Percentiles rank a stretch among this genome's conserved stretches.
Evolutionary conservation across 2,113 vertebrate genomes (phyloP).

Genomic region (Steatornis caripensis): DNA sequence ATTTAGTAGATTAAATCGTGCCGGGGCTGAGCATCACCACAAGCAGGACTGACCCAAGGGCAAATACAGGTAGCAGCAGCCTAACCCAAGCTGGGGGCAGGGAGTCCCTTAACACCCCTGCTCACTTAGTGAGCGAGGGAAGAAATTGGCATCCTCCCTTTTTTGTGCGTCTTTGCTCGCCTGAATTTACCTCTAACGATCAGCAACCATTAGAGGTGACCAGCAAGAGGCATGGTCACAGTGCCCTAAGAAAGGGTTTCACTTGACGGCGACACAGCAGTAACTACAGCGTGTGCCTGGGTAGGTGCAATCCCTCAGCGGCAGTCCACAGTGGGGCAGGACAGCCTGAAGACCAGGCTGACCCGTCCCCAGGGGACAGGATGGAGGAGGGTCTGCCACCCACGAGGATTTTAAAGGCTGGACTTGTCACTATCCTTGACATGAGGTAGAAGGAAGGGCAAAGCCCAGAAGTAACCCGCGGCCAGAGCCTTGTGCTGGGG

Average conservation of each 20-base stretch:
- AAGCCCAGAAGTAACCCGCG: not conserved
- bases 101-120: not conserved
- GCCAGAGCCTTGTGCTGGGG: fast-evolving
- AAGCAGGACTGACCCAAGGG: not conserved
- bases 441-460: not conserved
- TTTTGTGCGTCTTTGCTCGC: not conserved
- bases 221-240: not conserved
- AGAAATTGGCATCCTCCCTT: not conserved
- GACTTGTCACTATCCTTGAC: not conserved
- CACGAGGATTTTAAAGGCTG: not conserved
- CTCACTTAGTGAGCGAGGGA: not conserved
- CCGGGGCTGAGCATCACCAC: not conserved
- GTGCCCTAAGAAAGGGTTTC: not conserved
- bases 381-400: not conserved
- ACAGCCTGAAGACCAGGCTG: not conserved
- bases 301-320: not conserved
- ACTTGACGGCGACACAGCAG: fast-evolving
- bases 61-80: not conserved
- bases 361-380: not conserved
- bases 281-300: not conserved
- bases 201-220: too few relatives aligned
- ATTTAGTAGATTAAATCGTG: not conserved
- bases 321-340: not conserved
- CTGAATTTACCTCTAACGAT: not conserved
- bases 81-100: fast-evolving